These are phyloP conservation scores for Puffinus mauretanicus DNA, from an alignment of 2,113 vertebrate genomes.

Conservation along the genomic window DNA sequence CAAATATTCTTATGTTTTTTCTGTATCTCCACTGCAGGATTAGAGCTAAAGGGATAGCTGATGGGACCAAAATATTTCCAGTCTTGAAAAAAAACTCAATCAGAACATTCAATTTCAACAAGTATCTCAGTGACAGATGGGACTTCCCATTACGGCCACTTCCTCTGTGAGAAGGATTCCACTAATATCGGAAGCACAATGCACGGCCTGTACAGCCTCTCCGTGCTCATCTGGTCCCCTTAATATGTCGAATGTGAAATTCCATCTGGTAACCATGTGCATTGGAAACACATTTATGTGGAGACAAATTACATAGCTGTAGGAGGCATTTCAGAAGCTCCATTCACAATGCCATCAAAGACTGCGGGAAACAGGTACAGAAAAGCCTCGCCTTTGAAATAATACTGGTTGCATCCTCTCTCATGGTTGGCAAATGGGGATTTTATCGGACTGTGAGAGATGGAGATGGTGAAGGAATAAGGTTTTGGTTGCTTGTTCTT, in stretches of 20 bases:
- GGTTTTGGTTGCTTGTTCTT: not conserved
- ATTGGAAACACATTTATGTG: not conserved
- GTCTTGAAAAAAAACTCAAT: not conserved
- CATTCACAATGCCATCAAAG: not conserved
- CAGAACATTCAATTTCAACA: slow-evolving; percentile 43
- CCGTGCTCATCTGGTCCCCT: slow-evolving; percentile 44
- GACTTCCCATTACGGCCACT: slow-evolving; percentile 45
- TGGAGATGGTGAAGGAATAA: not conserved
- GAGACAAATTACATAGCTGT: slow-evolving; percentile 20
- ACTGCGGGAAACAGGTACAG: not conserved
- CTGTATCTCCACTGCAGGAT: not conserved
- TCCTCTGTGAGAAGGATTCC: slow-evolving; percentile 21
- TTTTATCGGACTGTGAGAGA: not conserved
- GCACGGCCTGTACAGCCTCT: slow-evolving; percentile 21
- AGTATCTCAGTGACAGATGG: slow-evolving; percentile 59
- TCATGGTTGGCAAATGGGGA: not conserved
- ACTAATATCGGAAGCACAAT: slow-evolving; percentile 36
- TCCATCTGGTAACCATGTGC: slow-evolving; percentile 48
- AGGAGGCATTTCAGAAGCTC: slow-evolving; percentile 26
- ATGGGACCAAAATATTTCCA: not conserved
- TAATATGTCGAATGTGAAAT: not conserved
- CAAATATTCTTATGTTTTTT: not conserved
- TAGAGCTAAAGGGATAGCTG: not conserved
- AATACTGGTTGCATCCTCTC: not conserved
- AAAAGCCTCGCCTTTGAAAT: not conserved